Conservation (phyloP, 2,113 vertebrate genomes). For the Pleuronectes platessa region DNA sequence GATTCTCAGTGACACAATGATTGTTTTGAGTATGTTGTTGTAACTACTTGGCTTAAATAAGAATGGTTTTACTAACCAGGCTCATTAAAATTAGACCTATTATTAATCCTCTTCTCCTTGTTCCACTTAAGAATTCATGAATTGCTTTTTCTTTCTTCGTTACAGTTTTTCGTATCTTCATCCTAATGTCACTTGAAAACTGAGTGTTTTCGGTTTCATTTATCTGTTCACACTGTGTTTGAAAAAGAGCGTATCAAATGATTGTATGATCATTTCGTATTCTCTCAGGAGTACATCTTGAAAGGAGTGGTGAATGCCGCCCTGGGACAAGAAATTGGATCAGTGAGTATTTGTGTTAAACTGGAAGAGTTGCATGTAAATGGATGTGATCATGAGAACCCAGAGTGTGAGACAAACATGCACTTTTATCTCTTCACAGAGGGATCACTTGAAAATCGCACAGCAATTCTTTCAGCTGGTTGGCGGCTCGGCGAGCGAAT, state of each 20-base stretch:
- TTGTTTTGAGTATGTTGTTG: background rate
- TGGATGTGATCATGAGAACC: background rate
- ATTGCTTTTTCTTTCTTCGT: background rate
- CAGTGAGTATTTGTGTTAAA: conserved; percentile 84
- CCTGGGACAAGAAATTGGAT: conserved; percentile 93
- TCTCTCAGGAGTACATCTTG: conserved; percentile 92
- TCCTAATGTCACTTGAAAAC: background rate
- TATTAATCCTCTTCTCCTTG: background rate
- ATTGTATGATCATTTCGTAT: conserved; percentile 20
- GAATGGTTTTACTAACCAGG: background rate
- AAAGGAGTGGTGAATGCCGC: conserved; percentile 97
- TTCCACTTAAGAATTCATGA: background rate
- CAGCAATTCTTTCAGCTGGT: conserved; percentile 98
- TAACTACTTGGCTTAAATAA: background rate
- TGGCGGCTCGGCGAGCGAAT: conserved; percentile 96
- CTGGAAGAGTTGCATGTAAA: background rate
- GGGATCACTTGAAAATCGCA: conserved; percentile 95
- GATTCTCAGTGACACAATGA: background rate
- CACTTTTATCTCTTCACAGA: conserved; percentile 77
- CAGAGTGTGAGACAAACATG: background rate
- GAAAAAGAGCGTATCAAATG: conserved; percentile 7
- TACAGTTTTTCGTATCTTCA: background rate
- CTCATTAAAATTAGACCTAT: background rate
- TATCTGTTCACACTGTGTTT: conserved; percentile 3
- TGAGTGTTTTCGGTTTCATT: background rate